phyloP scores from a whole-genome alignment of 2,113 vertebrate species.

The Cebus imitator region DNA sequence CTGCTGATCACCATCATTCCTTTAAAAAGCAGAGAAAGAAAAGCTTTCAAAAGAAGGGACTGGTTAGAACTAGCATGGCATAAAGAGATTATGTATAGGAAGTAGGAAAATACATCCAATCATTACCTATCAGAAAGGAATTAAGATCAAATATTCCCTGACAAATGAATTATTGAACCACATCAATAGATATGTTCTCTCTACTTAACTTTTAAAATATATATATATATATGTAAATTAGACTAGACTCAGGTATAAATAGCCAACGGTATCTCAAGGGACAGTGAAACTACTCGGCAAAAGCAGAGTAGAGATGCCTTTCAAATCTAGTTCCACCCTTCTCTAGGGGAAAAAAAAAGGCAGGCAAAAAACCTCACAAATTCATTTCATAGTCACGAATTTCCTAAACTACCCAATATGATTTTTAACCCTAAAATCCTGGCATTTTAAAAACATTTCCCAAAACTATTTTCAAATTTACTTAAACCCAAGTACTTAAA shows the following conservation, averaged over 20 bases:
- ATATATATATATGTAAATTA: conserved; percentile 60
- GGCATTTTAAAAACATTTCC: conserved; percentile 53
- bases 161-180: conserved; percentile 66
- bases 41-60: conserved; percentile 78
- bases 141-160: conserved; percentile 72
- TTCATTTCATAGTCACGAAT: conserved; percentile 53
- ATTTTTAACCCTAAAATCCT: conserved; percentile 59
- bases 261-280: conserved; percentile 53
- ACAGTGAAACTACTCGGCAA: conserved; percentile 62
- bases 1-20: conserved; percentile 75
- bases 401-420: conserved; percentile 61
- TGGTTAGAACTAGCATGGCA: conserved; percentile 70
- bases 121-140: conserved; percentile 67
- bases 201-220: conserved; percentile 67
- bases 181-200: conserved; percentile 64
- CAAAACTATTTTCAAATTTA: conserved; percentile 41
- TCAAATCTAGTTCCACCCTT: conserved; percentile 50
- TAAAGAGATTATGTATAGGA: conserved; percentile 69
- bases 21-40: conserved; percentile 80
- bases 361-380: conserved; percentile 52
- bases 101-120: conserved; percentile 69
- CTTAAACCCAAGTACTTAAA: conserved; percentile 60
- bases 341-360: neutral
- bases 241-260: conserved; percentile 64
- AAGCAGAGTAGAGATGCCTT: conserved; percentile 54